Base-by-base conservation (phyloP, 2,888 invertebrate genomes). In the Trachelus troglodyta region DNA sequence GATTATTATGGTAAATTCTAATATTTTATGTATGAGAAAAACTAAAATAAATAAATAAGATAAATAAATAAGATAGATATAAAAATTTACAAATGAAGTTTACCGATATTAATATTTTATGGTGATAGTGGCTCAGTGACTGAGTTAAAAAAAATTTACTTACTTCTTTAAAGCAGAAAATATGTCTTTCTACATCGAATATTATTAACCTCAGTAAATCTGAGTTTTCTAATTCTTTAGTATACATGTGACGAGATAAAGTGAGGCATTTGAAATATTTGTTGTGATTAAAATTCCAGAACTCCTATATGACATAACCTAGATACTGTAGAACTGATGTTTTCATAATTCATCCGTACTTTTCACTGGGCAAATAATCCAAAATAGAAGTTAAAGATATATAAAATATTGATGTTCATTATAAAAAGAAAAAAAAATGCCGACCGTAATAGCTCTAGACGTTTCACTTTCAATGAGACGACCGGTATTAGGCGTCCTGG, bases 391-490 rank as follows among this genome's bases (percentile, higher is more conserved):
- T 9, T 23, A 15, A 56, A 56, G 2, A 56, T 56, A 56, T 56
- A 56, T 56, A 9, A 23, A 23, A 56, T 56, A 56, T 56, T 56
- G 15, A 56, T 56, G 9, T 23, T 1, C 23, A 23, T 56, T 23
- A 56, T 23, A 56, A 2, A 56, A 56, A 56, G 2, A 56, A 23
- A 23, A 23, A 9, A 90, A 89, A 89, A 96, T 96, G 96, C 96
- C 96, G 12, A 95, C 96, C 0, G 94, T 96, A 12, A 93, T 96
- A 86, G 93, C 95, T 34, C 88, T 96, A 77, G 96, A 96, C 88
- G 94, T 95, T 35, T 96, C 96, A 4, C 90, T 96, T 84, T 96
- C 96, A 0, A 96, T 96, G 96, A 92, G 93, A 82, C 92, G 94
- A 76, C 94, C 94, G 6, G 93, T 95, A 37, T 87, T 91, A 75